Evolutionary conservation across 2,888 invertebrate species (phyloP).

Genomic region (Therioaphis trifolii): DNA sequence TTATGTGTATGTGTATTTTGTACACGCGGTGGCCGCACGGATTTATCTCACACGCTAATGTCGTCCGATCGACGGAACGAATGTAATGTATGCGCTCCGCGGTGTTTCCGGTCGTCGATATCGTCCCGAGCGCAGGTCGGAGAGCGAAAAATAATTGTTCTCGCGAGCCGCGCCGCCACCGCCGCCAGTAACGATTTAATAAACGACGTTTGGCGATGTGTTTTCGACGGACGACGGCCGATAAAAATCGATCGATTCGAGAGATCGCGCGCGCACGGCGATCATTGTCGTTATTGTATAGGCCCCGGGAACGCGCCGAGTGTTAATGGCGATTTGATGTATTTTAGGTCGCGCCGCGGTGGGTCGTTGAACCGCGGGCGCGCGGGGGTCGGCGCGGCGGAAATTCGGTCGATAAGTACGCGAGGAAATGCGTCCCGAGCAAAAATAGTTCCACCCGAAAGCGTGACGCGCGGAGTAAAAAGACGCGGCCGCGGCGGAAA

Average conservation of each 20-base stretch:
- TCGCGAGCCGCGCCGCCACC: too few species aligned
- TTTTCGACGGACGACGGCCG: not conserved
- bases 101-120: too few species aligned
- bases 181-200: not conserved
- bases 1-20: too few species aligned
- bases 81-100: too few species aligned
- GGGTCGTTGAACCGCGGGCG: conserved; percentile 33
- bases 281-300: too few species aligned
- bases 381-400: not conserved
- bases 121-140: too few species aligned
- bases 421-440: conserved; percentile 24
- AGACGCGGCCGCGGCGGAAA: not conserved
- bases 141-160: too few species aligned
- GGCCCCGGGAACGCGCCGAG: conserved; percentile 27
- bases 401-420: conserved; percentile 48
- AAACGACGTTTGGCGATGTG: too few species aligned
- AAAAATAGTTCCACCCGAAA: conserved; percentile 25
- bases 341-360: conserved; percentile 27
- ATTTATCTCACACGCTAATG: too few species aligned
- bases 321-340: conserved; percentile 62
- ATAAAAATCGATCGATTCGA: conserved; percentile 34
- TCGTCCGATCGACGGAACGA: too few species aligned
- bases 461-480: not conserved
- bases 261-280: too few species aligned
- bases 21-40: too few species aligned